Evolutionary conservation across 2,797 vertebrate genomes (phyloP).

Genomic region (Ceyx erithaca): DNA sequence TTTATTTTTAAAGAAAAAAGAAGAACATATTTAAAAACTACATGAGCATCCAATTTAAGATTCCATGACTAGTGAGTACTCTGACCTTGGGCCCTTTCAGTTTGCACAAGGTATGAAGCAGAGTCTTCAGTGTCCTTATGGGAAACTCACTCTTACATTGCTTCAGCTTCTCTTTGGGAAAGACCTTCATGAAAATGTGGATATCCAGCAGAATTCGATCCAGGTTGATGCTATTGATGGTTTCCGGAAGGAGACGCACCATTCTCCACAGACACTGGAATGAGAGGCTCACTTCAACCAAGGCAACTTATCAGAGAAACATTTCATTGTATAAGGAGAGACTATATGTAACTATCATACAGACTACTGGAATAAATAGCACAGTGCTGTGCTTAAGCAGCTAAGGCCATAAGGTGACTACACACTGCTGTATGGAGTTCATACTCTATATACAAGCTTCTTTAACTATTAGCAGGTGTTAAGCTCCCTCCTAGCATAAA

Average conservation of each 20-base stretch:
- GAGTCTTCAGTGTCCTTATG: conserved; percentile 93
- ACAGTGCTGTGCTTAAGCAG: background rate
- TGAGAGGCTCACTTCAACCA: background rate
- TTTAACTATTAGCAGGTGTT: background rate
- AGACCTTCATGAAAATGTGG: conserved; percentile 97
- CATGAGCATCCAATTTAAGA: background rate
- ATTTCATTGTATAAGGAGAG: background rate
- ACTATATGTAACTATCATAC: background rate
- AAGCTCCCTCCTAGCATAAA: background rate
- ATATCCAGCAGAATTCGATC: conserved; percentile 95
- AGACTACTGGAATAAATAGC: background rate
- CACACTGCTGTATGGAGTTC: background rate
- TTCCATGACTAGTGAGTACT: background rate
- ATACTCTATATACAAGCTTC: background rate
- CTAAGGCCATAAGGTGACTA: background rate
- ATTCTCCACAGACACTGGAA: conserved; percentile 96
- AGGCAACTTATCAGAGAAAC: background rate
- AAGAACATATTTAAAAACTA: background rate
- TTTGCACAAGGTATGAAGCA: conserved; percentile 94
- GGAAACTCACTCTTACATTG: conserved; percentile 95
- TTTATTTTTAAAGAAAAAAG: background rate
- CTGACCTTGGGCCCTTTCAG: conserved; percentile 92
- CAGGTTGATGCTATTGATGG: conserved; percentile 93
- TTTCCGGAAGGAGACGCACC: conserved; percentile 93
- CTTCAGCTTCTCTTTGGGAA: conserved; percentile 97